Base-by-base conservation (phyloP, 2,113 vertebrate species). In the Cheilinus undulatus region DNA sequence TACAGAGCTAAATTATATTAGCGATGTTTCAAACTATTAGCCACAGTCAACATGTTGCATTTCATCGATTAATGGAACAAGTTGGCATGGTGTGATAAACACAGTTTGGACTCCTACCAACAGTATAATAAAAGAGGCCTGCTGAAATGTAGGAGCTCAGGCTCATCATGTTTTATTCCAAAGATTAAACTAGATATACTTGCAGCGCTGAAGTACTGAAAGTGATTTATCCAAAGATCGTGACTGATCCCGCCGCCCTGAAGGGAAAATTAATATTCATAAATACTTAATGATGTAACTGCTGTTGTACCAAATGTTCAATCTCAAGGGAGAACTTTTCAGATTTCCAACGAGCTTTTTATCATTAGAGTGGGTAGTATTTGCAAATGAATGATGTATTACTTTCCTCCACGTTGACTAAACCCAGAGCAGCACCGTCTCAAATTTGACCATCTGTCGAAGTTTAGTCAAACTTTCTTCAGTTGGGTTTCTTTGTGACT, bases 221-320 rank as follows among this genome's bases (percentile, higher is more conserved):
- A 15, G 42, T n/a, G 42, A 45, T 45, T 45, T 6, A n/a, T 13
- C 40, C 40, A 12, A 3, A n/a, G 42, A 19, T 45, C 6, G 7
- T 45, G 42, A 45, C 3, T 45, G 42, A 45, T n/a, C 42, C 42
- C 9, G 19, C 7, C 7, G 42, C 19, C 42, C 42, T 45, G 42
- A 45, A 13, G 42, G 42, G 17, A 1, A n/a, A 45, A 45, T 45
- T n/a, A n/a, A 19, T 9, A n/a, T n/a, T n/a, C 42, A 45, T 45
- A 45, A 45, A 45, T 42, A 42, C 42, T n/a, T n/a, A 45, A 45
- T 20, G 42, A 45, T 45, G 42, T 45, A 45, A 45, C 42, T 45
- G 5, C 42, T 45, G 42, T 13, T 19, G 7, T 45, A 13, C 42
- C 42, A 45, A 45, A 45, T 45, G 19, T 45, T 38, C 19, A n/a